These are phyloP conservation scores for Aphelinus atriplicis DNA, from an alignment of 1,140 invertebrate species.

Conservation along the genomic window DNA sequence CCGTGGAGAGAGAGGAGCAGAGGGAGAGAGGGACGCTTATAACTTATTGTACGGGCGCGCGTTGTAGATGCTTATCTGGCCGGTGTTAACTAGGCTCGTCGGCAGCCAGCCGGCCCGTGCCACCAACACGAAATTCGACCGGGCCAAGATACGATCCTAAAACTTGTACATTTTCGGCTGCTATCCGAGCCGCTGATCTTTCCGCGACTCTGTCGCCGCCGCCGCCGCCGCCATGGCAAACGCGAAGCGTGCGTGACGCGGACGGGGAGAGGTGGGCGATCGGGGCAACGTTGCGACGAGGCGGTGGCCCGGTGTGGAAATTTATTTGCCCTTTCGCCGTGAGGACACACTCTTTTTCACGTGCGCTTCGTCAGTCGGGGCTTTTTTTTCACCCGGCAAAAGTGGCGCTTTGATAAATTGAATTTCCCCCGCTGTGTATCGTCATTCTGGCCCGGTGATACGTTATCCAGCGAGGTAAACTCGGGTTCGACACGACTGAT, in stretches of 20 bases:
- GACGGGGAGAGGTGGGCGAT: not conserved
- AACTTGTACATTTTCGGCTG: slow-evolving; percentile 31
- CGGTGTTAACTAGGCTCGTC: slow-evolving; percentile 50
- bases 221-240: slow-evolving; percentile 9
- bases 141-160: slow-evolving; percentile 27
- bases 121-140: slow-evolving; percentile 45
- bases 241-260: not conserved
- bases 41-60: slow-evolving; percentile 46
- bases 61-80: slow-evolving; percentile 48
- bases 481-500: no score
- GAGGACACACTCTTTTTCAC: no score
- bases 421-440: no score
- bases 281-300: not conserved
- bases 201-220: slow-evolving; percentile 18
- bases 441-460: no score
- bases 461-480: no score
- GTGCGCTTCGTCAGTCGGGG: no score
- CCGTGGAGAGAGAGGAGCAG: not conserved
- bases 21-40: slow-evolving; percentile 42
- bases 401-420: no score
- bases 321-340: no score
- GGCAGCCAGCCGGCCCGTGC: slow-evolving; percentile 26
- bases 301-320: not conserved
- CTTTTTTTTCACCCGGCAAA: no score
- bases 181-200: slow-evolving; percentile 28